phyloP scores from a whole-genome alignment of 2,113 vertebrate genomes.

The Sinocyclocheilus anshuiensis region DNA sequence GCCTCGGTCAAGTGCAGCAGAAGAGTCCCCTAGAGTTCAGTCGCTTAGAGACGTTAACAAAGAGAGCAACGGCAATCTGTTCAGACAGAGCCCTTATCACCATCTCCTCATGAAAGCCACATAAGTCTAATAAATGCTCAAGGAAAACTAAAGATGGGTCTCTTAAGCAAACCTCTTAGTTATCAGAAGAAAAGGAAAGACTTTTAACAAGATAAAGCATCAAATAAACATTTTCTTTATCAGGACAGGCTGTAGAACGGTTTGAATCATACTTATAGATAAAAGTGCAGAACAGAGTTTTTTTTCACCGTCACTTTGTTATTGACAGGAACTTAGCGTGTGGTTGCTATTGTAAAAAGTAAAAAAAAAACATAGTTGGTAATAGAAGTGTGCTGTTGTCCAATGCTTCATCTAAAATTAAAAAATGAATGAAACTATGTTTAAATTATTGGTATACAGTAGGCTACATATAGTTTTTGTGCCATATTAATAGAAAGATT shows the following conservation, averaged over 20 bases:
- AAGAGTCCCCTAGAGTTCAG: slow-evolving; percentile 45
- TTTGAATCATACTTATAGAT: not conserved
- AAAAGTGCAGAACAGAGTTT: not conserved
- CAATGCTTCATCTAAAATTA: no score
- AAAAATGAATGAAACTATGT: no score
- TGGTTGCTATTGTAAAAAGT: no score
- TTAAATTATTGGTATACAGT: no score
- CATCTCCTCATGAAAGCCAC: no score
- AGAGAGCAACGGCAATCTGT: slow-evolving; percentile 39
- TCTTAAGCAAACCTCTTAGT: not conserved
- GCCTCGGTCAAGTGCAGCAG: slow-evolving; percentile 3
- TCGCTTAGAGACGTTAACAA: slow-evolving; percentile 62
- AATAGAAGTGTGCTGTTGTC: no score
- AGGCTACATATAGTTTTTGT: no score
- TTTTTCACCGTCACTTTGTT: no score
- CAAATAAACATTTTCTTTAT: not conserved
- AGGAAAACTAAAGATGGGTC: not conserved
- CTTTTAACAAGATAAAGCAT: not conserved
- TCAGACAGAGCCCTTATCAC: slow-evolving; percentile 29
- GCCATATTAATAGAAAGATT: no score
- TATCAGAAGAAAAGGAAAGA: not conserved
- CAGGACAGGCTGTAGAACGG: not conserved
- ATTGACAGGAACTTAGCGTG: no score
- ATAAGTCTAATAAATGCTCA: not conserved
- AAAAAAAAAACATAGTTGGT: no score